A percentile compares a stretch with the other conserved stretches of the same genome.
Conservation (phyloP, 2,797 vertebrate genomes). For the Bradypodion ventrale region DNA sequence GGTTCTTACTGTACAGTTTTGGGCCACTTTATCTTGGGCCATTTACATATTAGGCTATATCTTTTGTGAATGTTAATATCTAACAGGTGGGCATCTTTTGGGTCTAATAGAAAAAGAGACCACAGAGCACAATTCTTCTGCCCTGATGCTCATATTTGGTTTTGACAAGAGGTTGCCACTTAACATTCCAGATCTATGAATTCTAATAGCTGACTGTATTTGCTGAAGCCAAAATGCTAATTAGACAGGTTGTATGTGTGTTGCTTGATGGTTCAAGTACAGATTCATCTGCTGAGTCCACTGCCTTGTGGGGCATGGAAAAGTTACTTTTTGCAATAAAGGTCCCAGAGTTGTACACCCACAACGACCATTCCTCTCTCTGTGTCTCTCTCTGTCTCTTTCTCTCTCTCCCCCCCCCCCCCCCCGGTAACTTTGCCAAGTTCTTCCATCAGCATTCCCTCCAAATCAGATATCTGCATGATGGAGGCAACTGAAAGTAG, state of each 20-base stretch:
- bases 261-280: too few species aligned
- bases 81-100: not conserved
- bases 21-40: too few species aligned
- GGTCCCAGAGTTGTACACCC: too few species aligned
- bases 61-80: not conserved
- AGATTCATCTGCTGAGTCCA: not conserved
- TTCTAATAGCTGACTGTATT: not conserved
- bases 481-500: not conserved
- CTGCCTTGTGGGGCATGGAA: not conserved
- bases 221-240: not conserved
- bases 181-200: not conserved
- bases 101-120: not conserved
- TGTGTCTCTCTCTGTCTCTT: too few species aligned
- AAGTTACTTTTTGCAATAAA: too few species aligned
- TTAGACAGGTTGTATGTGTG: too few species aligned
- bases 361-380: too few species aligned
- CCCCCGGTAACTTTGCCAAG: too few species aligned
- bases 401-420: too few species aligned
- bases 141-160: not conserved
- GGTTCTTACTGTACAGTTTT: not conserved
- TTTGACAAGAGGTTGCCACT: not conserved
- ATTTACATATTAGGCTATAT: too few species aligned
- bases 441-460: too few species aligned
- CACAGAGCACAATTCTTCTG: not conserved
- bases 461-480: not conserved